phyloP scores from a whole-genome alignment of 1,140 invertebrate species.

The Drosophila kanapiae region DNA sequence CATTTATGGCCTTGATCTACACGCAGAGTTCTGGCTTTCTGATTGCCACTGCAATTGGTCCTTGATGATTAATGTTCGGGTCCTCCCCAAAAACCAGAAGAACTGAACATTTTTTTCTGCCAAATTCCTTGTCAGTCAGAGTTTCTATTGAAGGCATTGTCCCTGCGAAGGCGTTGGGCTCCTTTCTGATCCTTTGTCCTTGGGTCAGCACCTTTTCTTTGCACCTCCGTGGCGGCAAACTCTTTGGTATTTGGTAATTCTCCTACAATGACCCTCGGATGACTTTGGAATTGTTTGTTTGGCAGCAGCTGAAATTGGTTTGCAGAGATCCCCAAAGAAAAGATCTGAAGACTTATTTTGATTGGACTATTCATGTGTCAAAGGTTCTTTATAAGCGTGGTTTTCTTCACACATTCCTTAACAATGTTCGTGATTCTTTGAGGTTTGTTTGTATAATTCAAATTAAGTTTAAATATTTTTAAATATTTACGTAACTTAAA shows the following conservation, averaged over 20 bases:
- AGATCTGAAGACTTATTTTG: constrained; percentile 38
- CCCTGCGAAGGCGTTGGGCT: constrained; percentile 61
- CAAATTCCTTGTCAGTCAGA: constrained; percentile 33
- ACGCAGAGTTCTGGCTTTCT: constrained; percentile 28
- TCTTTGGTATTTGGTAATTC: constrained; percentile 60
- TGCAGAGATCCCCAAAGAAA: constrained; percentile 14
- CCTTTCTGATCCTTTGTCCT: constrained; percentile 61
- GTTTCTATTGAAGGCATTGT: constrained; percentile 76
- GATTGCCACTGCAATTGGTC: constrained; percentile 47
- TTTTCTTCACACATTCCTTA: constrained; percentile 2
- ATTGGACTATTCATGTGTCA: constrained; percentile 36
- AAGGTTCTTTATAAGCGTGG: constrained; percentile 12
- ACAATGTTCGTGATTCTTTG: background rate
- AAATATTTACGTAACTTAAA: background rate
- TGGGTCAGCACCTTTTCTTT: constrained; percentile 63
- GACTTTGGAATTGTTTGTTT: constrained; percentile 70
- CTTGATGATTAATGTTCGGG: constrained; percentile 63
- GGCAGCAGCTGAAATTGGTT: constrained; percentile 53
- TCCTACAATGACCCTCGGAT: no score
- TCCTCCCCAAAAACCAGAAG: constrained; percentile 2
- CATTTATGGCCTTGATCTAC: constrained; percentile 71
- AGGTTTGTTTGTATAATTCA: background rate
- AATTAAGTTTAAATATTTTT: background rate
- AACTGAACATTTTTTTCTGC: constrained; percentile 48
- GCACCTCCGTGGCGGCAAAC: constrained; percentile 50